These are phyloP conservation scores for Clepsis dumicolana DNA, from an alignment of 2,888 invertebrate genomes.

Conservation along the genomic window DNA sequence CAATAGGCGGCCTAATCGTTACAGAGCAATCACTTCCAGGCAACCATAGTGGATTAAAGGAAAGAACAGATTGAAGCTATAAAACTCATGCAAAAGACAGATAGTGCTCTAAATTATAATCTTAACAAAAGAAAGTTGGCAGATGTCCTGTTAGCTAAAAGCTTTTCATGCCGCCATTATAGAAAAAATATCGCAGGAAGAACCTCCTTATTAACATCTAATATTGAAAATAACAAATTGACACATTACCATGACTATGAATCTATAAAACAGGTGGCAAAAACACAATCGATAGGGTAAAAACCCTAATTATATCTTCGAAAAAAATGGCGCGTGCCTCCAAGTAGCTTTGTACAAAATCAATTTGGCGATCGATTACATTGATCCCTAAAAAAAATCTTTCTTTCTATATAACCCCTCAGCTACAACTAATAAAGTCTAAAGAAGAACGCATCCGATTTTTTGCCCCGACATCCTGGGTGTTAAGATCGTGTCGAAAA, in stretches of 20 bases:
- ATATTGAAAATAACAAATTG: background rate
- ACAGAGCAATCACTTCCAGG: too few relatives aligned
- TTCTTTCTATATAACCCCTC: background rate
- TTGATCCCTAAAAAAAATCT: conserved; percentile 37
- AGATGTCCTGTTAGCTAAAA: too few relatives aligned
- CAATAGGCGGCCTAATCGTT: too few relatives aligned
- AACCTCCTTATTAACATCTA: background rate
- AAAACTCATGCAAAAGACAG: too few relatives aligned
- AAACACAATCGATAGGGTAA: background rate
- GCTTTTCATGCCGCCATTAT: too few relatives aligned
- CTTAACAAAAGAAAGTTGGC: too few relatives aligned
- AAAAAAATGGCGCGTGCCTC: conserved; percentile 38
- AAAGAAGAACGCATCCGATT: background rate
- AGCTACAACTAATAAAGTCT: background rate
- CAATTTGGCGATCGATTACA: conserved; percentile 38
- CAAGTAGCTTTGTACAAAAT: conserved; percentile 26
- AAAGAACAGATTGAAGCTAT: too few relatives aligned
- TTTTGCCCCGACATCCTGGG: conserved; percentile 22
- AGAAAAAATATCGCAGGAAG: too few relatives aligned
- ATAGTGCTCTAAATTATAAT: too few relatives aligned
- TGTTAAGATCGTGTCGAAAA: conserved; percentile 44
- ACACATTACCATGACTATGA: background rate
- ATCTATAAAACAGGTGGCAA: background rate
- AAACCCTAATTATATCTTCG: conserved; percentile 5
- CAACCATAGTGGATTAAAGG: too few relatives aligned